Conservation (phyloP, 2,797 vertebrate species). For the Triplophysa yarkandensis region DNA sequence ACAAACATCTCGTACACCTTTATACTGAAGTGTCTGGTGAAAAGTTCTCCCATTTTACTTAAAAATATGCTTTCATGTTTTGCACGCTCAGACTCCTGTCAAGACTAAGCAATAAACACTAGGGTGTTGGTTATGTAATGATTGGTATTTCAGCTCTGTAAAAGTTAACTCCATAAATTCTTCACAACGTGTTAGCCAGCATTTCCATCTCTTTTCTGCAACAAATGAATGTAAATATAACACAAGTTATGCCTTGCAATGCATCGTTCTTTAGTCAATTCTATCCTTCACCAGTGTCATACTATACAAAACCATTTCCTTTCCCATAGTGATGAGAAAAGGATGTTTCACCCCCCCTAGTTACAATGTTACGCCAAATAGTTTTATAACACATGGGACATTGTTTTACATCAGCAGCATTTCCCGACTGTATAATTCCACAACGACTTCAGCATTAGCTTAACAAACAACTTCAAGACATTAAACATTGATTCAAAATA, state of each 20-base stretch:
- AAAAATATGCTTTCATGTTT: too few species aligned
- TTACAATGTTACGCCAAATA: conserved; percentile 60
- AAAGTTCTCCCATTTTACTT: too few species aligned
- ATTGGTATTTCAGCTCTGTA: neutral
- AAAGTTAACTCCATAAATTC: neutral
- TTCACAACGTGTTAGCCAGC: neutral
- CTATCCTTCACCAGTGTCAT: neutral
- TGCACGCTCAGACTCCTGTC: too few species aligned
- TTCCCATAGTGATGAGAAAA: conserved; percentile 52
- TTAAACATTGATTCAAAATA: neutral
- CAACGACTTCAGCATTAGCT: conserved; percentile 27
- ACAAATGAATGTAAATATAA: too few species aligned
- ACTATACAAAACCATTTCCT: conserved; percentile 58
- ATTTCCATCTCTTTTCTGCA: neutral
- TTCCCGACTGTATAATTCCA: conserved; percentile 65
- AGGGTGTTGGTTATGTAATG: neutral
- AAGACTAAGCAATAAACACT: too few species aligned
- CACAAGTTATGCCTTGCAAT: too few species aligned
- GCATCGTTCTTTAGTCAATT: conserved; percentile 14
- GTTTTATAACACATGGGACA: conserved; percentile 68
- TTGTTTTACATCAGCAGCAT: conserved; percentile 64
- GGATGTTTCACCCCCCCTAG: conserved; percentile 48
- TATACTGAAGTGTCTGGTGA: too few species aligned
- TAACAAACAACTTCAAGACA: neutral
- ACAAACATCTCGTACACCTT: too few species aligned